Conservation (phyloP, 2,888 invertebrate species). For the Papilio gigon region DNA sequence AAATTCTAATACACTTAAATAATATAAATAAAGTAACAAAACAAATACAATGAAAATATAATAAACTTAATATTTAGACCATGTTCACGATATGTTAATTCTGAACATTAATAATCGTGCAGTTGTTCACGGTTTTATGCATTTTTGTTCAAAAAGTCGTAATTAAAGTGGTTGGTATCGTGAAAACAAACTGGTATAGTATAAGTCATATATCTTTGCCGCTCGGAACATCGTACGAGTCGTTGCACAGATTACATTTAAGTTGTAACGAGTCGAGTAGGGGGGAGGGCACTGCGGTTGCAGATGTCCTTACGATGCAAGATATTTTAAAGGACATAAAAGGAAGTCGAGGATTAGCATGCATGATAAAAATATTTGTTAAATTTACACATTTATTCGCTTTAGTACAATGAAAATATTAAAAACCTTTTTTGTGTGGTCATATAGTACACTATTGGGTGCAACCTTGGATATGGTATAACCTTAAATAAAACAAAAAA, state of each 20-base stretch:
- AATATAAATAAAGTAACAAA: not conserved
- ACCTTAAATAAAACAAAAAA: not conserved
- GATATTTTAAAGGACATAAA: too few species aligned
- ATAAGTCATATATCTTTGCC: too few species aligned
- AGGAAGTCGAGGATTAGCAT: not conserved
- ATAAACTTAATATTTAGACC: not conserved
- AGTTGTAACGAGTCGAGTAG: too few species aligned
- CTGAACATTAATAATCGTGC: not conserved
- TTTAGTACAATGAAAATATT: too few species aligned
- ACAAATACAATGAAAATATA: not conserved
- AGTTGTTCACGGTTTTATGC: not conserved
- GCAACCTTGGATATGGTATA: too few species aligned
- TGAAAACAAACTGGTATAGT: not conserved
- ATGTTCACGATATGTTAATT: not conserved
- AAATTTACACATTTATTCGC: too few species aligned
- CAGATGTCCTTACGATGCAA: too few species aligned
- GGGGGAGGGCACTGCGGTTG: too few species aligned
- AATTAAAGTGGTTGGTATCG: not conserved
- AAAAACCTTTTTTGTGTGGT: too few species aligned
- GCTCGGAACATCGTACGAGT: too few species aligned
- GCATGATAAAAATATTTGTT: not conserved
- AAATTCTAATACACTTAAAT: not conserved
- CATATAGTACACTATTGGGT: too few species aligned
- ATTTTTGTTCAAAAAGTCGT: constrained; percentile 7
- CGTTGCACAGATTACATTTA: too few species aligned